Evolutionary conservation across 64 coral and sea anemone species (phyloP).

Genomic region (Stichodactyla mertensii): DNA sequence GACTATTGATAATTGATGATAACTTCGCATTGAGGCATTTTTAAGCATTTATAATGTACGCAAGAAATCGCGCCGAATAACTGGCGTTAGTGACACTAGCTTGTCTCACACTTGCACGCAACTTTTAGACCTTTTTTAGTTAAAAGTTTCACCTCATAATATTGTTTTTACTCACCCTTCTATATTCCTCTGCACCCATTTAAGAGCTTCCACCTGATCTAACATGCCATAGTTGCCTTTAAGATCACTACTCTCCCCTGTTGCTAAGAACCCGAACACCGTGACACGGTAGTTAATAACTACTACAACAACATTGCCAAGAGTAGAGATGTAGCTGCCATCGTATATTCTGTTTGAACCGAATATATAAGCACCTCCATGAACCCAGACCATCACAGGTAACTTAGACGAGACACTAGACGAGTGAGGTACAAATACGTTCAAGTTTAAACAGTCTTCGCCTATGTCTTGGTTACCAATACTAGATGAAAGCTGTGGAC

Average conservation of each 20-base stretch:
- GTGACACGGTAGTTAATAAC: constrained; percentile 61
- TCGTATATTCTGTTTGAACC: constrained; percentile 22
- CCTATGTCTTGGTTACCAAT: background rate
- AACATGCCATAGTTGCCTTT: constrained; percentile 36
- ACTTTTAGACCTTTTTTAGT: too few relatives aligned
- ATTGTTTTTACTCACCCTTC: background rate
- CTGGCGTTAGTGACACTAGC: too few relatives aligned
- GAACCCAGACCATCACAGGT: constrained; percentile 66
- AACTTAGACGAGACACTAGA: background rate
- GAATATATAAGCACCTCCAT: constrained; percentile 42
- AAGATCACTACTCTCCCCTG: constrained; percentile 30
- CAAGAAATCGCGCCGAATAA: too few relatives aligned
- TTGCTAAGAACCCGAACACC: constrained; percentile 51
- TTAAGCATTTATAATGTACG: too few relatives aligned
- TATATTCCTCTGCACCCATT: constrained; percentile 28
- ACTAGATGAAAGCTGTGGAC: constrained; percentile 7
- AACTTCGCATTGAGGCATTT: too few relatives aligned
- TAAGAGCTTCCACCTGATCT: constrained; percentile 18
- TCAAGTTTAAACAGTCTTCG: constrained; percentile 49
- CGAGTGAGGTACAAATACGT: constrained; percentile 51
- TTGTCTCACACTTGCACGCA: too few relatives aligned
- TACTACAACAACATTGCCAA: constrained; percentile 61
- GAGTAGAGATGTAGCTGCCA: constrained; percentile 26
- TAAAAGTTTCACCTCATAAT: too few relatives aligned
- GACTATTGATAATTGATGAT: too few relatives aligned